Base-by-base conservation (phyloP, 2,113 vertebrate genomes). In the Pangasianodon gigas region DNA sequence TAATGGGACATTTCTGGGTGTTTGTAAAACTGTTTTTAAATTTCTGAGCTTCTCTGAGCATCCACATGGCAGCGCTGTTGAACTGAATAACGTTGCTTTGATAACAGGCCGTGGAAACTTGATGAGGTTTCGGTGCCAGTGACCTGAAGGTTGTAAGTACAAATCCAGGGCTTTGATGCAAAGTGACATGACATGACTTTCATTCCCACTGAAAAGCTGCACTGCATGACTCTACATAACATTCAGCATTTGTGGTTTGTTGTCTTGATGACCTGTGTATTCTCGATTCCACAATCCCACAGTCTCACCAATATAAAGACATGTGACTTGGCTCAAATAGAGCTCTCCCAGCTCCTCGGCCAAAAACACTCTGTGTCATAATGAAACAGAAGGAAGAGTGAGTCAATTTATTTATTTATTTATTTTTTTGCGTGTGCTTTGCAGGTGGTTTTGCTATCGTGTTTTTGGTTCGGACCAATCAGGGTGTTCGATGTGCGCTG, bases 371-470 rank as follows among this genome's bases (percentile, higher is more conserved):
- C 5, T 8, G 8, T 83, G 32, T 56, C 13, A 32, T 80, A 80
- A 52, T 82, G n/a, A 82, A 37, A 56, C n/a, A 60, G 56, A 84
- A 41, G 32, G 52, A 84, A 6, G 16, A 26, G 9, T 7, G 21
- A 84, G 56, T 44, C 32, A 24, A 60, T 24, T 11, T 19, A n/a
- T 54, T 54, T 52, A 8, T 52, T 52, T 3, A 3, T 13, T 29
- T 14, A 18, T 19, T 29, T 0, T 16, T 8, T 56, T 24, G 0
- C 74, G 46, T 60, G 0, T 89, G 32, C 48, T 80, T 81, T 75
- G 19, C 92, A 99, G 98, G 98, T 91, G 98, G 98, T 75, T 99
- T 99, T 93, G 98, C 98, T 0, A 97, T 99, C 0, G 98, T 99
- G 89, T 99, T 99, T 92, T 97, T 99, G 6, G 98, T 99, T 90